phyloP scores from a whole-genome alignment of 1,140 invertebrate genomes.

The Macrocentrus cingulum region DNA sequence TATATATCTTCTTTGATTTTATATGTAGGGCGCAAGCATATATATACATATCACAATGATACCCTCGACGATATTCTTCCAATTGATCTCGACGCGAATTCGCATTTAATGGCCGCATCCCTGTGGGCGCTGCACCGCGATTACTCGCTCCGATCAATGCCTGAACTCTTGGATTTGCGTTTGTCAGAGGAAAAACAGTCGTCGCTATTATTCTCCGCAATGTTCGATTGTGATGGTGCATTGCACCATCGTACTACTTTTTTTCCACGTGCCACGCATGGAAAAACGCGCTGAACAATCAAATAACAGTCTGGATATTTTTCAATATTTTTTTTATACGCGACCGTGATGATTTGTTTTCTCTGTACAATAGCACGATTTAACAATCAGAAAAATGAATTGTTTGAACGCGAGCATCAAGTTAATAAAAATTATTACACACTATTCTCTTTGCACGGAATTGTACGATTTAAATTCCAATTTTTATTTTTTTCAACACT shows the following conservation, averaged over 20 bases:
- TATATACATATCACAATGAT: background rate
- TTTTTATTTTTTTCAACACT: no score
- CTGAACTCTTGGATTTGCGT: slow-evolving; percentile 36
- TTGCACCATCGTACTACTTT: background rate
- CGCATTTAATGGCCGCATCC: slow-evolving; percentile 34
- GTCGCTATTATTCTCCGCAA: slow-evolving; percentile 36
- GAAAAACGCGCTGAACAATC: background rate
- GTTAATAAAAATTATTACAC: no score
- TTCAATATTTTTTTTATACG: background rate
- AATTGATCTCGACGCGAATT: slow-evolving; percentile 15
- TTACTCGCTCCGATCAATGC: slow-evolving; percentile 27
- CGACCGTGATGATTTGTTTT: no score
- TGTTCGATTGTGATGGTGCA: slow-evolving; percentile 22
- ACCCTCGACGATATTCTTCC: background rate
- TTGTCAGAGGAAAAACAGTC: slow-evolving; percentile 33
- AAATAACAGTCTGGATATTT: background rate
- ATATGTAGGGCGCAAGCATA: no score
- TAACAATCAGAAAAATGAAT: no score
- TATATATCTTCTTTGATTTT: no score
- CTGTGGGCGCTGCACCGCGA: slow-evolving; percentile 17
- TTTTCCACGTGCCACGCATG: slow-evolving; percentile 1
- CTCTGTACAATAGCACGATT: no score
- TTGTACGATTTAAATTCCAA: no score
- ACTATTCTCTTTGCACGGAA: no score
- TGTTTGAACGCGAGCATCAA: no score